phyloP scores from a whole-genome alignment of 2,888 invertebrate genomes.

The Netelia inedita region DNA sequence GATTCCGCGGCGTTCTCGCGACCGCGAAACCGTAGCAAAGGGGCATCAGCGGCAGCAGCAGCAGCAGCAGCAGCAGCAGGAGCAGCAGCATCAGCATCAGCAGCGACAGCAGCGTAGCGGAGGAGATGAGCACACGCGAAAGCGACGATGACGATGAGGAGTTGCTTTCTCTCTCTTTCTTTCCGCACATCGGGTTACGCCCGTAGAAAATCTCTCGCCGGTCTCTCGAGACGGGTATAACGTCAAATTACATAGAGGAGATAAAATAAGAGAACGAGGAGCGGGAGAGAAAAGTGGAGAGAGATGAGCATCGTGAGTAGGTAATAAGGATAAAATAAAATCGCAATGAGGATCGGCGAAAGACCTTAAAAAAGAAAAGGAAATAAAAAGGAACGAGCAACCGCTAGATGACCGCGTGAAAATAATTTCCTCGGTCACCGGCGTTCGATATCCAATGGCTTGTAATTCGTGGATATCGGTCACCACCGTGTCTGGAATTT shows the following conservation, averaged over 20 bases:
- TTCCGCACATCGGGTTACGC: slow-evolving; percentile 48
- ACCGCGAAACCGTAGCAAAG: slow-evolving; percentile 57
- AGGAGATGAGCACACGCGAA: slow-evolving; percentile 37
- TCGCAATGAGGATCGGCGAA: slow-evolving; percentile 1
- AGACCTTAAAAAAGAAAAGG: not conserved
- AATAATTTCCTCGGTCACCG: not conserved
- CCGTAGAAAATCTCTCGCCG: slow-evolving; percentile 70
- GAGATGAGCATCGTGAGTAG: slow-evolving; percentile 41
- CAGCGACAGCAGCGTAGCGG: slow-evolving; percentile 48
- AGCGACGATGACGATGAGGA: slow-evolving; percentile 57
- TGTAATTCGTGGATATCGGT: not conserved
- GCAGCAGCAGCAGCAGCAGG: slow-evolving; percentile 14
- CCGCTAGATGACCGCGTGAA: slow-evolving; percentile 1
- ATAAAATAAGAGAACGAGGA: slow-evolving; percentile 49
- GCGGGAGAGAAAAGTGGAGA: slow-evolving; percentile 30
- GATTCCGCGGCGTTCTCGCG: slow-evolving; percentile 53
- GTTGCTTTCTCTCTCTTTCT: slow-evolving; percentile 13
- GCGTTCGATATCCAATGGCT: not conserved
- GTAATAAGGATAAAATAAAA: slow-evolving; percentile 23
- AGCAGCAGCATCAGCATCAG: slow-evolving; percentile 32
- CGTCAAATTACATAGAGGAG: slow-evolving; percentile 72
- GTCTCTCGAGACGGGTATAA: slow-evolving; percentile 61
- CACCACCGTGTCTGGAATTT: not conserved
- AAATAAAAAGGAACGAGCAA: not conserved
- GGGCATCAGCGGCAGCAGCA: slow-evolving; percentile 20